Conservation (phyloP, 2,888 invertebrate genomes). For the Caenorhabditis imperialis region DNA sequence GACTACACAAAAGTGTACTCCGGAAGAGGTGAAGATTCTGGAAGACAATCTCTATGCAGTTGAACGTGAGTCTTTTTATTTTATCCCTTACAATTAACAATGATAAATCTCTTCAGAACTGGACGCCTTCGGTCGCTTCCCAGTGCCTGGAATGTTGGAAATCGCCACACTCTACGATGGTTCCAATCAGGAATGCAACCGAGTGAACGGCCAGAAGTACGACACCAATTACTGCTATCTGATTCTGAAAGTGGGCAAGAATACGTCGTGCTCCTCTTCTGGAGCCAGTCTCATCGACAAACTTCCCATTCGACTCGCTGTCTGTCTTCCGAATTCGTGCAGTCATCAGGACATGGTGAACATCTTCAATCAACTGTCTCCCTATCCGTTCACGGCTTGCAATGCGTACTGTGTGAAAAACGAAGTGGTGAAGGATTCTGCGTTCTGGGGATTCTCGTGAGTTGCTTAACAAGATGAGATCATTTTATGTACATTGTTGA, state of each 20-base stretch:
- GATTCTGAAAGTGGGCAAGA: background rate
- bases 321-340: constrained; percentile 23
- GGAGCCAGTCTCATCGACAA: background rate
- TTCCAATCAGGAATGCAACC: constrained; percentile 26
- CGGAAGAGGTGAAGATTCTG: background rate
- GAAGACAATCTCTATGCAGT: constrained; percentile 15
- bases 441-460: constrained; percentile 27
- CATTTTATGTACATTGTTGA: background rate
- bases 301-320: constrained; percentile 1
- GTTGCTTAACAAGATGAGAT: background rate
- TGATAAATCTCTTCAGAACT: background rate
- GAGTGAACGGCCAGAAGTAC: constrained; percentile 12
- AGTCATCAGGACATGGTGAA: constrained; percentile 9
- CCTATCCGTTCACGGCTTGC: constrained; percentile 14
- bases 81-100: background rate
- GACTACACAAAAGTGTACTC: background rate
- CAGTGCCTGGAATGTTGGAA: constrained; percentile 15
- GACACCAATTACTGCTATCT: constrained; percentile 38
- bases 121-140: constrained; percentile 27
- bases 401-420: constrained; percentile 12
- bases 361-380: constrained; percentile 17
- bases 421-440: constrained; percentile 15
- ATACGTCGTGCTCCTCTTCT: background rate
- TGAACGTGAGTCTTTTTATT: constrained; percentile 1
- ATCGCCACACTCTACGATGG: constrained; percentile 22